These are phyloP conservation scores for fruit fly (Drosophila melanogaster) DNA, from an alignment of 1,140 invertebrate species.

Conservation along the genomic window Release_6_plus_ISO1_MT NT_033777.3:28586501-28587000, in stretches of 20 bases:
- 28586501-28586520: constrained; percentile 67
- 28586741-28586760: neutral
- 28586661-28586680: too few relatives aligned
- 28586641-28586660: neutral
- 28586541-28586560: constrained; percentile 46
- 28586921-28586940: neutral
- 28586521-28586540: constrained; percentile 56
- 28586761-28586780: neutral
- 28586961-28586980: constrained; percentile 23
- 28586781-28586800: constrained; percentile 1
- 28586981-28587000: constrained; percentile 35
- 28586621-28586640: constrained; percentile 13
- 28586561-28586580: constrained; percentile 46
- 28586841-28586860: neutral
- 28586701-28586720: neutral
- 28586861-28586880: constrained; percentile 1
- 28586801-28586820: neutral
- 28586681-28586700: neutral
- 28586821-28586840: neutral
- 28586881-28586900: neutral
- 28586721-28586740: neutral
- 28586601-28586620: neutral
- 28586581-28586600: constrained; percentile 6
- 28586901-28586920: neutral
- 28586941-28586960: neutral